Base-by-base conservation (phyloP, 2,888 invertebrate genomes). In the Ormyrus thymus region DNA sequence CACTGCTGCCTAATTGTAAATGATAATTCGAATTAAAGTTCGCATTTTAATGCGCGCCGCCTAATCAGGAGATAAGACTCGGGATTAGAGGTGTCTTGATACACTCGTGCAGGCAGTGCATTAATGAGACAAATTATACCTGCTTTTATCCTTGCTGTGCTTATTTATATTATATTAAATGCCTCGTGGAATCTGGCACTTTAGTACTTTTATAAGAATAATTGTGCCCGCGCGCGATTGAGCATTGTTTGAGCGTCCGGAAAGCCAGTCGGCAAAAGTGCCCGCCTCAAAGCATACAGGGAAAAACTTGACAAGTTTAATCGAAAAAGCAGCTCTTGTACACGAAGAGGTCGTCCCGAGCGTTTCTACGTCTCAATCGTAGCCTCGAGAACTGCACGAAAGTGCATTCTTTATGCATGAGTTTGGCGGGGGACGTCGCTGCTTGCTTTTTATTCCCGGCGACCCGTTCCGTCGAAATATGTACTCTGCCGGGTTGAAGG, bases 381-480 rank as follows among this genome's bases (percentile, higher is more conserved):
- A 8, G 10, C 53, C 68, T 51, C 53, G 53, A 58, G 55, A 73
- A 70, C 79, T 74, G 78, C 71, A 59, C 61, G 71, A 77, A 78
- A 81, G 80, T 81, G 81, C 81, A 83, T 84, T 85, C 84, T 81
- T 84, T 85, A 82, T 83, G 84, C 84, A 83, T 84, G 84, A 84
- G 85, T 84, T 83, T 77, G 81, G 80, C 73, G 29, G 4, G 29
- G 46, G 71, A 74, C 70, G 80, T 68, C 80, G 71, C 81, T 61
- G 65, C 72, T 81, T 46, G 79, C 81, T 66, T 72, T 84, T 86
- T 85, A 85, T 83, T 87, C 85, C 59, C 69, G n/a, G 45, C 84
- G 82, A 84, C 78, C 79, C 83, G 83, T 82, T 84, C 75, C 81
- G 79, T 81, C 82, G 76, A 82, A 83, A 83, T 81, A 82, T 81